These are phyloP conservation scores for Corydoras maculifer DNA, from an alignment of 2,113 vertebrate genomes.

Conservation along the genomic window DNA sequence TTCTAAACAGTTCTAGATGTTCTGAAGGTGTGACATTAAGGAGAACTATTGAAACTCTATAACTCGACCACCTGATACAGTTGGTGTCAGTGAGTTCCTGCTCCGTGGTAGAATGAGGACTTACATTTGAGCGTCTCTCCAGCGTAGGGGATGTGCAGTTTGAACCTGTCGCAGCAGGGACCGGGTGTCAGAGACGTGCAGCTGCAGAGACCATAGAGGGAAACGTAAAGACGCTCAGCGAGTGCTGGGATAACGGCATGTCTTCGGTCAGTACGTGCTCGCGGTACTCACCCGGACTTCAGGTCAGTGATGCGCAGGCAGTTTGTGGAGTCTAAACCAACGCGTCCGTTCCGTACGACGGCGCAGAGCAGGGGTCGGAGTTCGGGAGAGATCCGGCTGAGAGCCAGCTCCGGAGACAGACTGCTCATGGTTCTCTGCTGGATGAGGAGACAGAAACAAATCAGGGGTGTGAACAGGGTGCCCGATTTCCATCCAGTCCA, in stretches of 20 bases:
- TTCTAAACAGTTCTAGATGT: too few species aligned
- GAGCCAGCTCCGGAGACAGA: constrained; percentile 89
- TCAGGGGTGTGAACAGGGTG: not conserved
- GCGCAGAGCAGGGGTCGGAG: constrained; percentile 86
- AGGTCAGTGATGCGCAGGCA: constrained; percentile 94
- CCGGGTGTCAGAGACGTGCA: constrained; percentile 89
- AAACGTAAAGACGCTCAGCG: too few species aligned
- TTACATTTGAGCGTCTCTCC: constrained; percentile 98
- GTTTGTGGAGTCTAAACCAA: constrained; percentile 91
- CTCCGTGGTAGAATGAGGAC: constrained; percentile 33
- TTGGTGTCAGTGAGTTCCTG: too few species aligned
- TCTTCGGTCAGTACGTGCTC: too few species aligned
- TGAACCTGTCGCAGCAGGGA: constrained; percentile 95
- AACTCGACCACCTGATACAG: too few species aligned
- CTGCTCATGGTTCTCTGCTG: constrained; percentile 58
- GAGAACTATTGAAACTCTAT: too few species aligned
- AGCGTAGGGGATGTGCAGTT: constrained; percentile 95
- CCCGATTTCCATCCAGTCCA: too few species aligned
- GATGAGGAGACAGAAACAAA: not conserved
- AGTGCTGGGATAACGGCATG: too few species aligned
- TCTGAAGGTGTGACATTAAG: too few species aligned
- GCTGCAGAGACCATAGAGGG: constrained; percentile 54
- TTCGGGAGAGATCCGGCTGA: constrained; percentile 89
- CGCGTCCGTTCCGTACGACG: constrained; percentile 88
- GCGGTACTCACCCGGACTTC: constrained; percentile 83